These are phyloP conservation scores for Aratinga solstitialis DNA, from an alignment of 2,797 vertebrate genomes.

Conservation along the genomic window DNA sequence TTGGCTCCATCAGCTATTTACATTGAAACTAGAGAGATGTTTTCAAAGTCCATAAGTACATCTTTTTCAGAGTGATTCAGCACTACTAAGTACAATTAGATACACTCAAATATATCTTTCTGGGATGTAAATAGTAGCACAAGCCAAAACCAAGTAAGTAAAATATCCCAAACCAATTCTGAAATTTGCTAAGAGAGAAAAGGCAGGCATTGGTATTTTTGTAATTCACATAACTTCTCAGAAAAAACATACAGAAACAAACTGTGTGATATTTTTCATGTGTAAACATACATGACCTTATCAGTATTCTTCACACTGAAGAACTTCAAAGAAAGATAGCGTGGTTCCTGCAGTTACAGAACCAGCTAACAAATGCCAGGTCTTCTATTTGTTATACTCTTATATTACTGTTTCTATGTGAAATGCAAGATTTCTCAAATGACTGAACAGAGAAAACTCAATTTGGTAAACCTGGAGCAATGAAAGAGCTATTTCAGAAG, in stretches of 20 bases:
- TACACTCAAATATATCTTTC: neutral
- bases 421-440: neutral
- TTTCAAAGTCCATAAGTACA: neutral
- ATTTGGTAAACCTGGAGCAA: neutral
- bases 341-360: neutral
- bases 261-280: neutral
- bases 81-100: neutral
- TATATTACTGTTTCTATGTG: neutral
- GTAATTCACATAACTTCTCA: neutral
- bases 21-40: neutral
- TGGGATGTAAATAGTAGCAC: neutral
- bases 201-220: neutral
- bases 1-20: neutral
- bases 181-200: neutral
- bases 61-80: neutral
- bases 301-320: neutral
- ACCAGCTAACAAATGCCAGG: neutral
- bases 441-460: neutral
- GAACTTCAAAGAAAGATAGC: neutral
- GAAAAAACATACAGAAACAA: neutral
- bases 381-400: neutral
- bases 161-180: neutral
- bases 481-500: neutral
- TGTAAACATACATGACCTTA: neutral
- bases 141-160: neutral